Evolutionary conservation across 2,113 vertebrate genomes (phyloP), one percentile per base, ranked within the genome.

Genomic region (Lepus timidus): DNA sequence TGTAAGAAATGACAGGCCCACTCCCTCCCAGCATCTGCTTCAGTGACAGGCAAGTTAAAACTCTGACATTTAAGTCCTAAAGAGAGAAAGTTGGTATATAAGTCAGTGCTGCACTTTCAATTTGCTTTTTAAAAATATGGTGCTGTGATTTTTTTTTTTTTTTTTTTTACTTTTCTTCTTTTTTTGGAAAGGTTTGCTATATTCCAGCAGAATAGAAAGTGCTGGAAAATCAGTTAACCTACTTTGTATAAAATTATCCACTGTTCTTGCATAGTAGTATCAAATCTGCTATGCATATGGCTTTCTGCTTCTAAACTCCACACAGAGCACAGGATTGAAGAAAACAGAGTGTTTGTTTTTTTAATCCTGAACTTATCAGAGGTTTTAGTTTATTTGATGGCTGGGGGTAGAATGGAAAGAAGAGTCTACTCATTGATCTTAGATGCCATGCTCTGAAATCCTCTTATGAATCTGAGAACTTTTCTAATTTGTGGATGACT

Each of bases 211-310:
- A 98, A 98, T 98, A 98, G 95, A 97, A 96, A 98, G 98, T 97
- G 97, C 97, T 98, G 97, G 98, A 98, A 98, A 98, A 98, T 98
- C 95, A 97, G 97, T 98, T 98, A 98, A 98, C 98, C 97, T 98
- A 98, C 98, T 98, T 98, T 98, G 96, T 97, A 87, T 97, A 97
- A 98, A 98, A 97, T 96, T 95, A 97, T 80, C 52, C 86, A 94
- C 94, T 97, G 94, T 90, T 85, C 87, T 95, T 6, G 85, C 97
- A 96, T 95, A 96, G 97, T 95, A 96, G 95, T 97, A 86, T 83
- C 52, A 74, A 82, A 91, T 90, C 73, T 89, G 96, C 92, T 88
- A 73, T 95, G 73, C 4, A 79, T 74, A 81, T 9, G 73, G 79
- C 88, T 95, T 93, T 97, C 94, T 58, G 73, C 97, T 98, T 95